Percentiles rank a stretch among this genome's conserved stretches.
Evolutionary conservation across 2,113 vertebrate species (phyloP).

Genomic region (Monarcha castaneiventris): DNA sequence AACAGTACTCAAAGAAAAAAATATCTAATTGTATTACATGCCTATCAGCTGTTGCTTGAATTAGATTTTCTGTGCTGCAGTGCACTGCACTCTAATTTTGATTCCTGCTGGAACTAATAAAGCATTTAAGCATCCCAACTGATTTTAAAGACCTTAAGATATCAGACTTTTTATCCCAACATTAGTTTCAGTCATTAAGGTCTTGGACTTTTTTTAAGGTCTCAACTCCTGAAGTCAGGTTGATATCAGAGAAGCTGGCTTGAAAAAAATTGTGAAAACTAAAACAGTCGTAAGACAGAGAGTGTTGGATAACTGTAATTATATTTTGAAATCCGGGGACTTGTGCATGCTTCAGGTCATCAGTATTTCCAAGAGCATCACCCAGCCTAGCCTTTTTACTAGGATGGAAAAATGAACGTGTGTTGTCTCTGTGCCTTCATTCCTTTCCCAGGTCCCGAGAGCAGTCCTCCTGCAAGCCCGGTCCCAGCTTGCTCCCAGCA

Average conservation of each 20-base stretch:
- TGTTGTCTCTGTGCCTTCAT: constrained; percentile 50
- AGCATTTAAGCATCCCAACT: constrained; percentile 2
- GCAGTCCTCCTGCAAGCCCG: constrained; percentile 91
- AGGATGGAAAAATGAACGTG: neutral
- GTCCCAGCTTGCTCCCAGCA: constrained; percentile 90
- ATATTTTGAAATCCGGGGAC: neutral
- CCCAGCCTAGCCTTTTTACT: neutral
- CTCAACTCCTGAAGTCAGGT: neutral
- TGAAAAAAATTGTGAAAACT: neutral
- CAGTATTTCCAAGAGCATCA: neutral
- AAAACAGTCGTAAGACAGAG: neutral
- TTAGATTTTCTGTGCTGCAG: constrained; percentile 54
- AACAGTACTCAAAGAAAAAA: constrained; percentile 27
- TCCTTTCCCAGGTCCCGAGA: constrained; percentile 88
- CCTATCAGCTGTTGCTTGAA: constrained; percentile 49
- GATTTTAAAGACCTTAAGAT: constrained; percentile 9
- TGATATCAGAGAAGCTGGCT: neutral
- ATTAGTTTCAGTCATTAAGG: neutral
- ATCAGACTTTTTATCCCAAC: neutral
- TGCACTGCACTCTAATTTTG: constrained; percentile 12
- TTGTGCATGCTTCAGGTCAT: neutral
- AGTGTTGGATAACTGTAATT: neutral
- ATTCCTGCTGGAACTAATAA: constrained; percentile 25
- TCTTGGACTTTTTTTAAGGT: constrained; percentile 6
- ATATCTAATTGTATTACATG: constrained; percentile 26